Evolutionary conservation across 2,113 vertebrate species (phyloP), one percentile per base, ranked within the genome.

Genomic region (Stomatorhinus ivindoensis): DNA sequence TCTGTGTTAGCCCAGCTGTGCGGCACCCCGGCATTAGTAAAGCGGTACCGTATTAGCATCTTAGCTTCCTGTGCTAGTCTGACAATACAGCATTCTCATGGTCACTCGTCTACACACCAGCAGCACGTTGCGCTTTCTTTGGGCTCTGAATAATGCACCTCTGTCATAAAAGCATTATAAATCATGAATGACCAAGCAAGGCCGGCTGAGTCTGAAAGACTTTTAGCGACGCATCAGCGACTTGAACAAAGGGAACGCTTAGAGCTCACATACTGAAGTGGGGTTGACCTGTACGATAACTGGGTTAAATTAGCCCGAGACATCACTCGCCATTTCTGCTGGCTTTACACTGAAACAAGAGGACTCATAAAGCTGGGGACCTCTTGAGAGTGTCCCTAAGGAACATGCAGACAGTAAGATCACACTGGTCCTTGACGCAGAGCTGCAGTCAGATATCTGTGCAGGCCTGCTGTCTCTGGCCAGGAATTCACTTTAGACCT

Each of bases 11-110:
- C 69, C 69, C 31, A 76, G 61, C 61, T 69, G n/a, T 69, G 61
- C 10, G 27, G 10, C n/a, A 27, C 61, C n/a, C 35, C 10, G 31
- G 27, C 27, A 69, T 69, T 31, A 31, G n/a, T 69, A 9, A 31
- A 27, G n/a, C 61, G 3, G 10, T 31, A 69, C 61, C 1, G 3
- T 13, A 27, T 27, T 31, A 69, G 61, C 61, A 31, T 69, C 10
- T 13, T 69, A 69, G n/a, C 10, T 69, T 69, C 27, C 61, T 31
- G 61, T 69, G n/a, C n/a, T 69, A 76, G 31, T 35, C 35, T 80
- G 73, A 80, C n/a, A 4, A 91, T 91, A 90, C 90, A 90, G 89
- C 90, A 89, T 91, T 91, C 90, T 86, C 90, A 90, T 92, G 92
- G 94, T 92, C 92, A 92, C 92, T 44, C 24, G 58, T 65, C 27